Evolutionary conservation across 2,113 vertebrate species (phyloP).

Genomic region (Lonchura striata): DNA sequence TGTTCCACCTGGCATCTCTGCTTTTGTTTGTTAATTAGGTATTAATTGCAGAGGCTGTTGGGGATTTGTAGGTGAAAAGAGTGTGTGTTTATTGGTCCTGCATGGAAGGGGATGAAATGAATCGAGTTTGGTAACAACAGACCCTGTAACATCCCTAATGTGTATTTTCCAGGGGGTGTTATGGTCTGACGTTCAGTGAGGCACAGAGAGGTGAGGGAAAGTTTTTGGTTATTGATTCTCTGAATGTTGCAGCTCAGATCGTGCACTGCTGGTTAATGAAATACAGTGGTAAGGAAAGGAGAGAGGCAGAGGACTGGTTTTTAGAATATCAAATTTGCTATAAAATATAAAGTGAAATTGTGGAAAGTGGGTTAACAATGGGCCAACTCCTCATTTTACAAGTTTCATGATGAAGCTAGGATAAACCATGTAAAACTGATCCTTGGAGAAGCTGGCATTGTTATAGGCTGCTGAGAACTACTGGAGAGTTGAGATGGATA

Average conservation of each 20-base stretch:
- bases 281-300: not conserved
- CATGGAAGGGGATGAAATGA: not conserved
- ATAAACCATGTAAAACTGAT: not conserved
- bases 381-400: not conserved
- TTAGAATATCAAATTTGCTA: not conserved
- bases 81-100: not conserved
- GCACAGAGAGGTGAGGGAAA: constrained; percentile 7
- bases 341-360: not conserved
- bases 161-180: not conserved
- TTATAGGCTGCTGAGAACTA: not conserved
- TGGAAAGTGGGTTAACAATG: not conserved
- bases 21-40: constrained; percentile 73
- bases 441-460: not conserved
- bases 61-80: constrained; percentile 52
- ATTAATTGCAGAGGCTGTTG: constrained; percentile 65
- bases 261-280: not conserved
- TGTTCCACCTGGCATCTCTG: constrained; percentile 69
- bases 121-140: not conserved
- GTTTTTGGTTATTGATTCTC: constrained; percentile 52
- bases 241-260: not conserved
- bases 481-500: not conserved
- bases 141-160: not conserved
- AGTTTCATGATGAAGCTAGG: not conserved
- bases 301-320: not conserved
- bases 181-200: not conserved